Evolutionary conservation across 2,888 invertebrate genomes (phyloP), one percentile per base, ranked within the genome.

Genomic region (Amphiduros pacificus): DNA sequence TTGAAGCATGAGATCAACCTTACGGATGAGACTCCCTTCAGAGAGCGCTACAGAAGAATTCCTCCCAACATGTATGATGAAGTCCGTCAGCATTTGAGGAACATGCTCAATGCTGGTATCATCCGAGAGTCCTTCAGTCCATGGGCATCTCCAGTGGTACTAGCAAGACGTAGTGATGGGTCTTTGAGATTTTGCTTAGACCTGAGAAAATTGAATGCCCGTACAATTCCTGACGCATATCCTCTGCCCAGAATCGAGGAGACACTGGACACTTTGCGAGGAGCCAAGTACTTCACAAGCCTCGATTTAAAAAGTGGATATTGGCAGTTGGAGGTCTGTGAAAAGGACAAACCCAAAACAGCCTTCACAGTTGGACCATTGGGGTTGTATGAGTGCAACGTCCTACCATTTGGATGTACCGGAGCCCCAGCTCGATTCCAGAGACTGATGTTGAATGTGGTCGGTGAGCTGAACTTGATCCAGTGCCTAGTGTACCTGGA

Each of bases 401-500:
- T n/a, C 4, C 6, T 44, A 4, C 44, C 44, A 9, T 44, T 44
- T 17, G 44, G 44, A 4, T 22, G n/a, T 20, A 44, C n/a, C 6
- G 22, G 22, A 6, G 22, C 20, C n/a, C 44, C 44, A 11, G 44
- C 44, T 6, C n/a, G 4, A 22, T 44, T 20, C n/a, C 44, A 44
- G 44, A n/a, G n/a, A 20, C 22, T 44, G n/a, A 44, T 44, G 44
- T n/a, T 20, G 44, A 44, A 44, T 44, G 44, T 44, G 44, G n/a
- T 44, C n/a, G 4, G n/a, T 48, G 67, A 5, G 11, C 29, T 55
- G 17, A 40, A 26, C n/a, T 28, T 29, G 11, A 26, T 26, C 9
- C 17, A 48, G 9, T 22, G 28, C 6, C 14, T 54, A 2, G 24
- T 67, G 0, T 68, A 63, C 32, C 22, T 72, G 5, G 68, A 69